Base-by-base conservation (phyloP, 2,797 vertebrate species). In the Nothura maculosa region DNA sequence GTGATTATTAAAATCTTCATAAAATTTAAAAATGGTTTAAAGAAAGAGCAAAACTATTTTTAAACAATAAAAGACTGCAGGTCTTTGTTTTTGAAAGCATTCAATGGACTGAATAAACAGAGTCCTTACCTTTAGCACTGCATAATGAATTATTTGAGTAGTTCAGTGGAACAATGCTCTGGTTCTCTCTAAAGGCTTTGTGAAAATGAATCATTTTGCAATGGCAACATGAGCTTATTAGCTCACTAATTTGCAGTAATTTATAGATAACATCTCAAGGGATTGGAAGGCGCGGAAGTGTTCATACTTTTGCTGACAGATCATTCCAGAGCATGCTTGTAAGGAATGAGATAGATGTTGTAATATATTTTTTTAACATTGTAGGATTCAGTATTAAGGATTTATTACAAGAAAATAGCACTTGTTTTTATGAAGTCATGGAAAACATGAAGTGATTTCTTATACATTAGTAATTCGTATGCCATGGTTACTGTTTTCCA, bases 161-260 rank as follows among this genome's bases (percentile, higher is more conserved):
- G 40, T 82, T 92, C 74, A 64, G 48, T 84, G 64, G 45, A 21
- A 69, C 81, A 88, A 91, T 68, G 34, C 36, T 57, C 30, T 84
- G 81, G 5, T 55, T 55, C 15, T 94, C 30, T 84, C 50, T 85
- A 83, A 92, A 90, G 78, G 68, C 48, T 28, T 82, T 64, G 45
- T 85, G 27, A 72, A 95, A 94, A 85, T 68, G 34, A 94, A 84
- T 76, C n/a, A 50, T 90, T 90, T 86, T 84, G 42, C 54, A 68
- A 61, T 43, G 79, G 25, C 34, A 87, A 85, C 16, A 5, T 52
- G 45, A 45, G 13, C 58, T 92, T 91, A 80, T 87, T 70, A 80
- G 57, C 17, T 90, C 80, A 36, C 54, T 90, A 45, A 82, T 89
- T 77, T 94, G 75, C 17, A 74, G 40, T 92, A 80, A 67, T 64